A percentile compares a stretch with the other conserved stretches of the same genome.
Conservation (phyloP, 2,797 vertebrate species). For the Anguilla marmorata region DNA sequence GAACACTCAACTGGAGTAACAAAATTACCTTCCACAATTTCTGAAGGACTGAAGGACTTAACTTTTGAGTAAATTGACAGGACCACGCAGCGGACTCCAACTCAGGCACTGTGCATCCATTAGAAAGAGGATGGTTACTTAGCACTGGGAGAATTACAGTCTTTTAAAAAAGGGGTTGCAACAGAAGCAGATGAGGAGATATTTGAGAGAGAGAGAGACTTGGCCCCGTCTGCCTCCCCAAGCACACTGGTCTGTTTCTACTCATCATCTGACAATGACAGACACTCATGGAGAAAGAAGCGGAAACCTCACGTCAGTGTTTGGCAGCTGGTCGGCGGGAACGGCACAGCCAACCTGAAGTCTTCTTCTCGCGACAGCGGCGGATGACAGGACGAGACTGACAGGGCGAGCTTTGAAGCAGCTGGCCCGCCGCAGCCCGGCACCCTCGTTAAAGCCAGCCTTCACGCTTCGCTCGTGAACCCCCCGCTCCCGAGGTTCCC, state of each 20-base stretch:
- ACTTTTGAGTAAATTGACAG: background rate
- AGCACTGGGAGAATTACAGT: background rate
- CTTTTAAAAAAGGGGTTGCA: background rate
- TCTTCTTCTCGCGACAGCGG: constrained; percentile 56
- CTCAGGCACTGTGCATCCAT: background rate
- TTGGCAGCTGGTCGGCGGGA: constrained; percentile 62
- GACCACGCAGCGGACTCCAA: background rate
- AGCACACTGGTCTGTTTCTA: constrained; percentile 46
- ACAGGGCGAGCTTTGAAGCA: constrained; percentile 51
- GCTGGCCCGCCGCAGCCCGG: constrained; percentile 46
- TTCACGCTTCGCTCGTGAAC: constrained; percentile 51
- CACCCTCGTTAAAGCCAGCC: constrained; percentile 68
- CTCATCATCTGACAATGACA: constrained; percentile 56
- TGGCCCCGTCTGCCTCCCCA: background rate
- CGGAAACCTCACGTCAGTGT: constrained; percentile 55
- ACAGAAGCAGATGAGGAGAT: background rate
- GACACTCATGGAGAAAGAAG: constrained; percentile 41
- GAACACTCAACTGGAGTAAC: background rate
- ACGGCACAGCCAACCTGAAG: constrained; percentile 63
- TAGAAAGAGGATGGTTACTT: background rate
- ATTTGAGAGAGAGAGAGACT: constrained; percentile 10
- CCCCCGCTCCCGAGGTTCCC: constrained; percentile 25
- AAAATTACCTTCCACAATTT: background rate
- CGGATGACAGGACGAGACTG: constrained; percentile 57
- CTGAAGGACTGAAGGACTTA: background rate